phyloP scores from a whole-genome alignment of 2,888 invertebrate genomes.

The Choristoneura rosaceana region DNA sequence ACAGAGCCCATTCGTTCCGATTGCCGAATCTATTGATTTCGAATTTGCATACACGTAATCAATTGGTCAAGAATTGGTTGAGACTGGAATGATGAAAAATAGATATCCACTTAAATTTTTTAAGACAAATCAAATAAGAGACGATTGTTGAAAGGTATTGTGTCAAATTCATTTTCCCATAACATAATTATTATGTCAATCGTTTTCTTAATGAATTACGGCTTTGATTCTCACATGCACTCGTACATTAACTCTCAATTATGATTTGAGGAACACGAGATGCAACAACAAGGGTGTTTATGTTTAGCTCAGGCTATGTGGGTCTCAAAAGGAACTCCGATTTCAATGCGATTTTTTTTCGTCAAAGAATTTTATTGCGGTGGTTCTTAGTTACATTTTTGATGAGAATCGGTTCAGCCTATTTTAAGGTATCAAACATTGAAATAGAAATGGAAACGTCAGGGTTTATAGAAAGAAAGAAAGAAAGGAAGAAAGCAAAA shows the following conservation, averaged over 20 bases:
- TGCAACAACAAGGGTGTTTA: neutral
- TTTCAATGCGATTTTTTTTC: too few relatives aligned
- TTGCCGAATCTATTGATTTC: slow-evolving; percentile 50
- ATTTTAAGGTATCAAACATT: too few relatives aligned
- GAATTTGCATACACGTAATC: slow-evolving; percentile 50
- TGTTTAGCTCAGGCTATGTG: too few relatives aligned
- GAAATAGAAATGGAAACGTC: too few relatives aligned
- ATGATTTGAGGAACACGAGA: neutral
- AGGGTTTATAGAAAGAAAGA: too few relatives aligned
- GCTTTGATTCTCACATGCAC: neutral
- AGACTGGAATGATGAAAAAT: slow-evolving; percentile 5
- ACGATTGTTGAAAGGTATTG: neutral
- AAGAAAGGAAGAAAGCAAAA: too few relatives aligned
- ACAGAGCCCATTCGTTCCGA: slow-evolving; percentile 13
- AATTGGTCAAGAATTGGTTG: slow-evolving; percentile 30
- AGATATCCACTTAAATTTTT: neutral
- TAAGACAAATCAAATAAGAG: neutral
- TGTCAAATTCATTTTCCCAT: neutral
- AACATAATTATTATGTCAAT: neutral
- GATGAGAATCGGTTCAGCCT: too few relatives aligned
- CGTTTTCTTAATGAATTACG: neutral
- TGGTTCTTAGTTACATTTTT: too few relatives aligned
- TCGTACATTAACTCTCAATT: too few relatives aligned
- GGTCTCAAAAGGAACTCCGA: too few relatives aligned
- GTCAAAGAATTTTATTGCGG: too few relatives aligned